Percentiles rank a stretch among this genome's conserved stretches.
Evolutionary conservation across 2,888 invertebrate genomes (phyloP).

Genomic region (Eurytoma adleriae): DNA sequence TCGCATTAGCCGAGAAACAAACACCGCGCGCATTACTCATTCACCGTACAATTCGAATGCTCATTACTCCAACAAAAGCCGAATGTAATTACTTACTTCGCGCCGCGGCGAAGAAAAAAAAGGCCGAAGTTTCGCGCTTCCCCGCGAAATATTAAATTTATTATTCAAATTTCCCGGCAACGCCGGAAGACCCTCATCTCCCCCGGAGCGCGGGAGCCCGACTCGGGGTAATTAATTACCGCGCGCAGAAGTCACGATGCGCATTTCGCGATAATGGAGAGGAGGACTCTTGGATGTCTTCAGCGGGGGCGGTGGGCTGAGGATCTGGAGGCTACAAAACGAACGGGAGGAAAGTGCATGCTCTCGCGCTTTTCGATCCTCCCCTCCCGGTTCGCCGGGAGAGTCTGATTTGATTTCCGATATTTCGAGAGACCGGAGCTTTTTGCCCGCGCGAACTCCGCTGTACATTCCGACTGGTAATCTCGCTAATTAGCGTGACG

Average conservation of each 20-base stretch:
- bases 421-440: neutral
- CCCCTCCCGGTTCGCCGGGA: neutral
- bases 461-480: conserved; percentile 32
- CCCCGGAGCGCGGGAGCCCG: neutral
- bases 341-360: neutral
- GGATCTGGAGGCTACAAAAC: neutral
- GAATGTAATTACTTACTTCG: no score
- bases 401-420: conserved; percentile 34
- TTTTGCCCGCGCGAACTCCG: conserved; percentile 3
- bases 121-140: neutral
- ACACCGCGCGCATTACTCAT: no score
- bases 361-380: neutral
- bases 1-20: no score
- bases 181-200: no score
- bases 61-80: no score
- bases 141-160: conserved; percentile 3
- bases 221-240: conserved; percentile 20
- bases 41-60: no score
- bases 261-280: conserved; percentile 27
- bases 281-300: conserved; percentile 7
- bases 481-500: conserved; percentile 28
- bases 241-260: conserved; percentile 18
- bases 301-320: neutral
- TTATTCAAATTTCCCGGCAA: conserved; percentile 11
- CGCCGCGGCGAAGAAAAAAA: neutral